Conservation (phyloP, 1,140 invertebrate genomes). For the Probaryconus sp. region DNA sequence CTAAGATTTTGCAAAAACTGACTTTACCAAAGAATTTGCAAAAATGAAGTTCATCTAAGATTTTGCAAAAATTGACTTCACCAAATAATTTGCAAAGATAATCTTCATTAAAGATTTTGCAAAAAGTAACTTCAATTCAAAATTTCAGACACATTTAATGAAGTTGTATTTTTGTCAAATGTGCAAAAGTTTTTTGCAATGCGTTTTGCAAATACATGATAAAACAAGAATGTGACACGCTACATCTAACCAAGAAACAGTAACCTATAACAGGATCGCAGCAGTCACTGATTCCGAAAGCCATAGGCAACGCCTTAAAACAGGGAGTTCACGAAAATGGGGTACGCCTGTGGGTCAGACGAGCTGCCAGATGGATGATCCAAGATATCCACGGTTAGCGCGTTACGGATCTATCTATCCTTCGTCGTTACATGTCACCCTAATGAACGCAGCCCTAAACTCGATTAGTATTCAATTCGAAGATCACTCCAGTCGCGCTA, state of each 20-base stretch:
- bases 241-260: constrained; percentile 24
- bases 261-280: constrained; percentile 38
- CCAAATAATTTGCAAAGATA: too few relatives aligned
- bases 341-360: constrained; percentile 25
- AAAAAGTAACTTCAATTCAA: too few relatives aligned
- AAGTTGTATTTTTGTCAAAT: too few relatives aligned
- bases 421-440: constrained; percentile 64
- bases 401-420: constrained; percentile 38
- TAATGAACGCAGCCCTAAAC: constrained; percentile 71
- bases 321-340: constrained; percentile 42
- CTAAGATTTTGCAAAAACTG: too few relatives aligned
- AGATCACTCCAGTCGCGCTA: constrained; percentile 25
- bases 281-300: constrained; percentile 1
- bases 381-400: constrained; percentile 42
- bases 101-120: too few relatives aligned
- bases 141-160: too few relatives aligned
- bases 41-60: too few relatives aligned
- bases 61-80: too few relatives aligned
- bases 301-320: constrained; percentile 32
- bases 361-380: constrained; percentile 33
- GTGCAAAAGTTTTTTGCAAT: too few relatives aligned
- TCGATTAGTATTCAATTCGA: constrained; percentile 72
- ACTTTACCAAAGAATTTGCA: too few relatives aligned
- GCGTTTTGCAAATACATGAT: too few relatives aligned
- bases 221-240: background rate